Percentiles rank a stretch among this genome's conserved stretches.
phyloP scores from a whole-genome alignment of 2,113 vertebrate species.

The Motacilla alba region DNA sequence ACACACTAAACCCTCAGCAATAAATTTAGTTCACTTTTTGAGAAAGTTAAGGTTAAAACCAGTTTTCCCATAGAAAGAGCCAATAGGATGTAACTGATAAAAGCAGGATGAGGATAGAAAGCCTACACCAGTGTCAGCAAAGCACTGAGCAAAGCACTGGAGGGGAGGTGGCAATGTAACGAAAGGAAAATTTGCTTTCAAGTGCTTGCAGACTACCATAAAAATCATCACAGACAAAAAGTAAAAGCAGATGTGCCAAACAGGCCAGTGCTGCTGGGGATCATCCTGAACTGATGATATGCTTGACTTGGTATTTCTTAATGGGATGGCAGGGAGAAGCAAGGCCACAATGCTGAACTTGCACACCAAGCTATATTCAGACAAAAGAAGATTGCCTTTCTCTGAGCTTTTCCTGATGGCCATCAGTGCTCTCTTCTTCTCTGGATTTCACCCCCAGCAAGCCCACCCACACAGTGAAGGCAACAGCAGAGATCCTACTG shows the following conservation, averaged over 20 bases:
- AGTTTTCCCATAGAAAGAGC: too few relatives aligned
- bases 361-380: not conserved
- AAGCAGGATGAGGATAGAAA: not conserved
- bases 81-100: not conserved
- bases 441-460: not conserved
- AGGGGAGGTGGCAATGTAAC: accelerated
- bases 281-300: not conserved
- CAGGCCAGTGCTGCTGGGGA: not conserved
- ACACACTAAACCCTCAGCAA: not conserved
- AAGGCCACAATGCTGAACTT: not conserved
- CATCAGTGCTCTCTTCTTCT: not conserved
- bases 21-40: too few relatives aligned
- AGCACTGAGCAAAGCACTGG: not conserved
- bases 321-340: too few relatives aligned
- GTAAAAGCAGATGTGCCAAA: not conserved
- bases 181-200: not conserved
- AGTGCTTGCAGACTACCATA: not conserved
- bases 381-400: not conserved
- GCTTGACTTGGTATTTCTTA: not conserved
- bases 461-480: not conserved
- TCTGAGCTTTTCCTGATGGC: not conserved
- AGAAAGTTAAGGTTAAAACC: too few relatives aligned
- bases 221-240: not conserved
- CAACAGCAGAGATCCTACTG: not conserved
- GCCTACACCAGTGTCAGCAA: not conserved